Evolutionary conservation across 2,113 vertebrate species (phyloP), one percentile per base, ranked within the genome.

Genomic region (Nibea coibor): DNA sequence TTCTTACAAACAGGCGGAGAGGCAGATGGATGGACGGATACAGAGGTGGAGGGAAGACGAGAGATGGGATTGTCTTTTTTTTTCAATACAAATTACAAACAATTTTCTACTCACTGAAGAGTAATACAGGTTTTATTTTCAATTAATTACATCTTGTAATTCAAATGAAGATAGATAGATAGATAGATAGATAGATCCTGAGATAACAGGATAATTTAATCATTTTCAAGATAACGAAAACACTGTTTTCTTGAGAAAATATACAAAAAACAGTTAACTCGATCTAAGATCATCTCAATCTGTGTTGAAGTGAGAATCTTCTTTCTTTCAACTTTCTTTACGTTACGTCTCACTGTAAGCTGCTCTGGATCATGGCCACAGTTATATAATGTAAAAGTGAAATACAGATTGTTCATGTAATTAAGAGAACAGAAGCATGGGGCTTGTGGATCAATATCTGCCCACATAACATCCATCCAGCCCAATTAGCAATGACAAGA

Each of bases 401-500:
- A 59, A 58, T 20, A 42, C n/a, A 3, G 42, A 72, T 73, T 48
- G 17, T 19, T 31, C 15, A 35, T 71, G 56, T 28, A 42, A 78
- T 73, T 50, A 68, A 42, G 50, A 50, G 54, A 78, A 10, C 14
- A 68, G 43, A 8, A 57, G 8, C 2, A 10, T 50, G 19, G 12
- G 50, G 35, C 12, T 22, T 53, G 7, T 31, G n/a, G 31, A 54
- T 81, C 73, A 39, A 73, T 78, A 57, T 16, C 28, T 26, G 56
- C 39, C 22, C 67, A 22, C 20, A 72, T 1, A 31, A 45, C 68
- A 78, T 82, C 79, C 65, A 74, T 86, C 62, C 78, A 53, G 43
- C 11, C 69, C 58, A 42, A 53, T 86, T 82, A 73, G 43, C 63
- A 45, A 39, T 68, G 78, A 68, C 73, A 67, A 45, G 68, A 51